Conservation (phyloP, 2,797 vertebrate species). For the Xenops minutus region DNA sequence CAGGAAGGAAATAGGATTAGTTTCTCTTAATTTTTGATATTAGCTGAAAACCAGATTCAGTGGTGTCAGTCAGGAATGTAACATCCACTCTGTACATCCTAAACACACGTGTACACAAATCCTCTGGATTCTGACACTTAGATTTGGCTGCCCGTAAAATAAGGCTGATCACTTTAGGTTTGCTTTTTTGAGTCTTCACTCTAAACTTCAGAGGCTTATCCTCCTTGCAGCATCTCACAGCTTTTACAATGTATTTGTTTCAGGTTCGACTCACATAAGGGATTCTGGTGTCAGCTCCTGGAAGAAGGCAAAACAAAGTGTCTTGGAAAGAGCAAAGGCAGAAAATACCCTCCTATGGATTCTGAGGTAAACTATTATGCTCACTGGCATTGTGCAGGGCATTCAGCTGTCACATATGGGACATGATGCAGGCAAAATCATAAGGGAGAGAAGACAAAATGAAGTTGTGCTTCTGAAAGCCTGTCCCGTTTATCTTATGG, state of each 20-base stretch:
- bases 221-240: neutral
- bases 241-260: conserved; percentile 26
- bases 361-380: conserved; percentile 77
- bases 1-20: neutral
- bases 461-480: neutral
- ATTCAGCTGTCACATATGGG: neutral
- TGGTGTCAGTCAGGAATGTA: neutral
- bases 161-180: conserved; percentile 12
- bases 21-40: neutral
- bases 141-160: conserved; percentile 24
- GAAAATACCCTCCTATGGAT: conserved; percentile 91
- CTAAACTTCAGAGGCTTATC: neutral
- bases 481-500: neutral
- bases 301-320: conserved; percentile 92
- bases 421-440: neutral
- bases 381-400: neutral
- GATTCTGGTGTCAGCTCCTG: conserved; percentile 93
- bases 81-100: neutral
- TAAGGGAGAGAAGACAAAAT: neutral
- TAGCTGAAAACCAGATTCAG: neutral
- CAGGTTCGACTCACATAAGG: conserved; percentile 92
- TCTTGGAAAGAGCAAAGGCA: conserved; percentile 93
- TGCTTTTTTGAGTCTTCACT: neutral
- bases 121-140: neutral
- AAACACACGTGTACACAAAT: neutral